Base-by-base conservation (phyloP, 1,140 invertebrate species). In the Lasaia peninsularis region DNA sequence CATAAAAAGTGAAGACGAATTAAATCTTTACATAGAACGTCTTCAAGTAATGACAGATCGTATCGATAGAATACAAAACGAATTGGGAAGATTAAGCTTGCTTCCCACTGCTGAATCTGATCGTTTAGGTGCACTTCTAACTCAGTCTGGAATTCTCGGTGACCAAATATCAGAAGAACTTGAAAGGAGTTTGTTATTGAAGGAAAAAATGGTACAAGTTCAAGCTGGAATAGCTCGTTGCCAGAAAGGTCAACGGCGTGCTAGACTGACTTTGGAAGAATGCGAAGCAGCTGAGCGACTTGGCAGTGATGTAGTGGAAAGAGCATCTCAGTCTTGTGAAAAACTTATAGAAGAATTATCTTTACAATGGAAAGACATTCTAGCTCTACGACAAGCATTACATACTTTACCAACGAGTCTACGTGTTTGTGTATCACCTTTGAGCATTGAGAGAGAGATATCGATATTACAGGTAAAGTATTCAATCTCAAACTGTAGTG, bases 1-100 rank as follows among this genome's bases (percentile, higher is more conserved):
- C 0, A 93, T 96, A 11, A 96, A 95, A 70, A 95, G 92, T 16
- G 94, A 95, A 64, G 95, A 96, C 62, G 95, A 96, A 74, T 86
- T 96, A 2, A 93, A 94, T 62, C 80, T 95, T 0, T 96, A 96
- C 67, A 92, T 96, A 16, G 94, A 96, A 78, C 88, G 94, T 52
- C 80, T 96, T 10, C 94, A 95, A 73, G 93, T 96, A 1, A 90
- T 96, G 63, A 93, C 92, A 18, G 91, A 92, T 1, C 91, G 94
- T n/a, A 92, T 95, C 1, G 92, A 92, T 32, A 91, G 92, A 11
- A 95, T 96, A 67, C 93, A 95, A 78, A 94, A 95, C 68, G 94
- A 95, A 67, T 80, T 96, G n/a, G 93, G 94, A 3, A 89, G 92
- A 60, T 80, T 96, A 33, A 94, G 94, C 31, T 85, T 95, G 10